Conservation (phyloP, 1,140 invertebrate genomes). For the Eulimnadia texana region DNA sequence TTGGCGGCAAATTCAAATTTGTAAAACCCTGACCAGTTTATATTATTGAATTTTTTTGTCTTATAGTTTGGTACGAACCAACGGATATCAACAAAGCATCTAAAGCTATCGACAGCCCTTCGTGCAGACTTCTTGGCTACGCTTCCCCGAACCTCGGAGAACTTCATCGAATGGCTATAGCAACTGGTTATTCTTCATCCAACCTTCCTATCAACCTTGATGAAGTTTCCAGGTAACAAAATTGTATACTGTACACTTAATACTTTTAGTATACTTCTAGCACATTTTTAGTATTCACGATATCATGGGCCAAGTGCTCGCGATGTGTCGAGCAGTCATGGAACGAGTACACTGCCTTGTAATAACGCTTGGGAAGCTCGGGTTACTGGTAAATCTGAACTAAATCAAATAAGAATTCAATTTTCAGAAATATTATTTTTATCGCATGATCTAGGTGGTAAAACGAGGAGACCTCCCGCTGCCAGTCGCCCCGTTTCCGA, state of each 20-base stretch:
- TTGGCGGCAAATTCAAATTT: too few species aligned
- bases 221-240: background rate
- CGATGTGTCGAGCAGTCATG: conserved; percentile 24
- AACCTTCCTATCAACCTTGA: conserved; percentile 4
- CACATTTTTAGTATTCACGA: conserved; percentile 7
- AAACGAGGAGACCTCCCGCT: conserved; percentile 1
- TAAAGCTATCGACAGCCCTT: conserved; percentile 37
- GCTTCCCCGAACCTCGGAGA: conserved; percentile 58
- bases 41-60: conserved; percentile 13
- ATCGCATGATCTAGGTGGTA: conserved; percentile 10
- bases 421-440: conserved; percentile 5
- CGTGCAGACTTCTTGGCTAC: conserved; percentile 36
- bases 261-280: too few species aligned
- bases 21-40: too few species aligned
- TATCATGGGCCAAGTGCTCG: conserved; percentile 19
- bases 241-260: too few species aligned
- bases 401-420: conserved; percentile 11
- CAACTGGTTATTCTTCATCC: background rate
- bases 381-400: conserved; percentile 27
- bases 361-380: conserved; percentile 29
- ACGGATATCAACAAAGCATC: conserved; percentile 43
- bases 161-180: conserved; percentile 31
- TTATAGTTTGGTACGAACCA: conserved; percentile 51
- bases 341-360: conserved; percentile 27
- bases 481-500: background rate